Evolutionary conservation across 2,113 vertebrate species (phyloP), one percentile per base, ranked within the genome.

Genomic region (Nesospiza acunhae): DNA sequence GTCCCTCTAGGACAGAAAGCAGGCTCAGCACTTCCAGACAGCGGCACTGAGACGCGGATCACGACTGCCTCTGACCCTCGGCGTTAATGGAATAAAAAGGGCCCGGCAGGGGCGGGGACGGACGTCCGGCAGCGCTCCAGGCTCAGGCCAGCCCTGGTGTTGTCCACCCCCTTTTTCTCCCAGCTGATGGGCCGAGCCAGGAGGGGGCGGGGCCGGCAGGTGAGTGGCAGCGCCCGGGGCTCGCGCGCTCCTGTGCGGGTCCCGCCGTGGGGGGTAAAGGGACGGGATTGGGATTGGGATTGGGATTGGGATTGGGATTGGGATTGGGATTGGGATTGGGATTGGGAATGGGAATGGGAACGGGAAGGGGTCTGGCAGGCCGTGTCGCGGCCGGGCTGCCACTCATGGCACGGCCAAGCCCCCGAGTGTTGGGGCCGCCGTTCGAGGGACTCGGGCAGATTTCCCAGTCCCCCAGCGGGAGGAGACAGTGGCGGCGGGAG

Each of bases 1-100:
- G 46, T 44, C 10, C 9, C 31, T 11, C 10, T 7, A 13, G 23
- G 31, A 8, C 37, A 13, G 7, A 4, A 10, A 49, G 9, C 0
- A 27, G 3, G 7, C 21, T 15, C 21, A 2, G 31, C 30, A 4
- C 2, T 4, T 0, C 6, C 30, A 3, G 13, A 2, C 7, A 5
- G 1, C 0, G 27, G 6, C 12, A 23, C 5, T 10, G 26, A 3
- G 16, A 17, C 0, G 9, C 47, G 7, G 13, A 39, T 46, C 23
- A 1, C 15, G 7, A 19, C 39, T 0, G 8, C 8, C 5, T 7
- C 1, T 0, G 7, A 3, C 46, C 2, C 18, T 0, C 11, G 4
- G 7, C 10, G 7, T 2, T 9, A 7, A 7, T 0, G 13, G 12
- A 7, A 20, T 1, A 2, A 1, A 11, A 19, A 9, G 4, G 0